Conservation (phyloP, 2,113 vertebrate genomes). For the Cariama cristata region DNA sequence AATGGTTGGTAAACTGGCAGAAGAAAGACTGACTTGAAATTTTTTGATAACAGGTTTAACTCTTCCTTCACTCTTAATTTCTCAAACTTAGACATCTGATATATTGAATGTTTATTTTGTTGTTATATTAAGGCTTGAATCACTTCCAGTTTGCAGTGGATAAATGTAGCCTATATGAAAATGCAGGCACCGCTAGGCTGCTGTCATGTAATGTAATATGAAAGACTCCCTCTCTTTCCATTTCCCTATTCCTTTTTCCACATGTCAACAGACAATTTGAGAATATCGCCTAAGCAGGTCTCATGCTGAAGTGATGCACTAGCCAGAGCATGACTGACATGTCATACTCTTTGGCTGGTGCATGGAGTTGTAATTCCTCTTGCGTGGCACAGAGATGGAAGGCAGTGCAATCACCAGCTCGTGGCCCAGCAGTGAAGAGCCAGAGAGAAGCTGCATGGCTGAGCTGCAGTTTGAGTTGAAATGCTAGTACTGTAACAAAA, state of each 20-base stretch:
- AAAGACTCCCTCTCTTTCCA: not conserved
- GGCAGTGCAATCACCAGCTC: not conserved
- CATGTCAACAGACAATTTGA: not conserved
- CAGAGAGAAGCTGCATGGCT: not conserved
- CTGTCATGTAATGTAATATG: not conserved
- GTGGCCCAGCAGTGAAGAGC: not conserved
- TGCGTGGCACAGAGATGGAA: rapidly evolving
- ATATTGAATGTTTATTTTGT: not conserved
- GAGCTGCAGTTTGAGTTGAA: not conserved
- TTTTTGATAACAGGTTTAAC: not conserved
- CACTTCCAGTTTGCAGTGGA: not conserved
- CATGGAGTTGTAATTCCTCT: not conserved
- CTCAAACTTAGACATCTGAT: not conserved
- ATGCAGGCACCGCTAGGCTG: not conserved
- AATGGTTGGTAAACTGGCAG: not conserved
- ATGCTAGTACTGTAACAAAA: not conserved
- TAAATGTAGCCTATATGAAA: not conserved
- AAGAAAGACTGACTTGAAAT: not conserved
- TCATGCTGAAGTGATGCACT: not conserved
- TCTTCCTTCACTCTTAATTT: not conserved
- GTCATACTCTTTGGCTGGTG: not conserved
- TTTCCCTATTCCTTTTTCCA: not conserved
- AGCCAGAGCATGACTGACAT: not conserved
- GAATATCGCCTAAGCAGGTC: not conserved
- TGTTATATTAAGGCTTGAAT: not conserved